These are phyloP conservation scores for Istiophorus platypterus DNA, from an alignment of 2,113 vertebrate genomes.

Conservation along the genomic window DNA sequence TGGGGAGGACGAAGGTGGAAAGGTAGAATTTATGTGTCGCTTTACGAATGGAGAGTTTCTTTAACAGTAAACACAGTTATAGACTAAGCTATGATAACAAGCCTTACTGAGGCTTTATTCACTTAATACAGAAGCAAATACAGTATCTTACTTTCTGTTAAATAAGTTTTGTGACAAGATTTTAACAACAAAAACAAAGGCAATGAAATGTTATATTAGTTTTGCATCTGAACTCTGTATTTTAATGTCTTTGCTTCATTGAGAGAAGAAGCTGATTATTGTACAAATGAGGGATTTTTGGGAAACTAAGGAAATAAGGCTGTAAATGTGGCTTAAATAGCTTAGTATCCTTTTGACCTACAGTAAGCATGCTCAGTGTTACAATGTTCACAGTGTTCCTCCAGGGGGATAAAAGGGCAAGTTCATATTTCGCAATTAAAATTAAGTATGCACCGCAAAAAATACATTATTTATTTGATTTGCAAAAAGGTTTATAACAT, in stretches of 20 bases:
- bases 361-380: background rate
- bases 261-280: background rate
- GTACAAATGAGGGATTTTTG: background rate
- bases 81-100: slow-evolving; percentile 13
- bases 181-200: background rate
- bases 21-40: slow-evolving; percentile 46
- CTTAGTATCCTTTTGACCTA: background rate
- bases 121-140: background rate
- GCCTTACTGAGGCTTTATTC: background rate
- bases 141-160: background rate
- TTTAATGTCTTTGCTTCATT: background rate
- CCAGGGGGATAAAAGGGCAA: background rate
- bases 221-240: background rate
- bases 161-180: background rate
- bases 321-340: background rate
- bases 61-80: slow-evolving; percentile 38
- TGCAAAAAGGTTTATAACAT: background rate
- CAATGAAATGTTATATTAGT: background rate
- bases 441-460: background rate
- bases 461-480: background rate
- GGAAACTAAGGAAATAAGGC: background rate
- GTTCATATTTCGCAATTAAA: background rate
- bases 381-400: background rate
- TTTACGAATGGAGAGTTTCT: slow-evolving; percentile 44
- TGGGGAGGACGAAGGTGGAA: slow-evolving; percentile 6